Percentiles rank a stretch among this genome's conserved stretches.
Conservation (phyloP, 2,113 vertebrate genomes). For the Mesembrinibis cayennensis region DNA sequence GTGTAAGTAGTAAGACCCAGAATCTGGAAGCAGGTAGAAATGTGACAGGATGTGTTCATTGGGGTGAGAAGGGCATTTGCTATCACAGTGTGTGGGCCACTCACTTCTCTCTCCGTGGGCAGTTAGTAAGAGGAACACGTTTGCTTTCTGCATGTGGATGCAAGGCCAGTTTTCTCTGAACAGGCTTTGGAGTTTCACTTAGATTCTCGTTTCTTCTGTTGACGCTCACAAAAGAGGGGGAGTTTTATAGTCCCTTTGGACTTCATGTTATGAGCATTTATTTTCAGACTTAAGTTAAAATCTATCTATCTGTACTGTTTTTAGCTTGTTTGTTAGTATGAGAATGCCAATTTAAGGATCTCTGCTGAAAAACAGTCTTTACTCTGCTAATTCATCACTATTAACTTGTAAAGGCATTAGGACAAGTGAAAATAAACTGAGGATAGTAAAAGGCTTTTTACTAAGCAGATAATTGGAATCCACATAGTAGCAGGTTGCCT, state of each 20-base stretch:
- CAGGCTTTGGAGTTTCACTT: background rate
- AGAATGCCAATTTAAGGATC: background rate
- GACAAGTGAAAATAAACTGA: conserved; percentile 5
- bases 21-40: background rate
- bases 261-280: background rate
- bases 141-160: background rate
- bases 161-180: background rate
- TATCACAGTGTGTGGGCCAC: background rate
- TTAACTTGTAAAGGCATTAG: background rate
- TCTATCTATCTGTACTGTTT: background rate
- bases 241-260: background rate
- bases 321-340: background rate
- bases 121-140: background rate
- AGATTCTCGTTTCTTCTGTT: background rate
- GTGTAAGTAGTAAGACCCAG: background rate
- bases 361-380: background rate
- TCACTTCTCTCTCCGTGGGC: background rate
- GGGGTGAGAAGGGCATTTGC: background rate
- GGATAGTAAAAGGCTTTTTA: conserved; percentile 9
- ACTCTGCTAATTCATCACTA: background rate
- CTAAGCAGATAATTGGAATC: background rate
- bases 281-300: conserved; percentile 4
- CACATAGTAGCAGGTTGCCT: background rate
- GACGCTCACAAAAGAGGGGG: background rate
- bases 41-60: background rate